Percentiles rank a stretch among this genome's conserved stretches.
phyloP scores from a whole-genome alignment of 2,797 vertebrate species.

The Lepilemur ruficaudatus region DNA sequence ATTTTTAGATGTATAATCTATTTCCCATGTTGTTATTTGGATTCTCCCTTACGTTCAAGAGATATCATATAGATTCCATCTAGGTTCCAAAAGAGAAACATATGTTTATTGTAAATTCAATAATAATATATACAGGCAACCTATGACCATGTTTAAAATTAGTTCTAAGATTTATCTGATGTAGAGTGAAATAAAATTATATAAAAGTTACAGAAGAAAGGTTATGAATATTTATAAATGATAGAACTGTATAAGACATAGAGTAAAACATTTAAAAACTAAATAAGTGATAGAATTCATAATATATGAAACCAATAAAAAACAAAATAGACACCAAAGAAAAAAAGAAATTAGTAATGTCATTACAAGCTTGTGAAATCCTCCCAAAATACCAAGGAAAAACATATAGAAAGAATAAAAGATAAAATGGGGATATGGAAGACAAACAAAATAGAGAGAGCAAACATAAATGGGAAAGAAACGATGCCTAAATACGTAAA shows the following conservation, averaged over 20 bases:
- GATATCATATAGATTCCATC: not conserved
- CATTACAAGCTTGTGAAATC: not conserved
- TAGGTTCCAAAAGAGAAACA: not conserved
- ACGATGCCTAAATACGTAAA: not conserved
- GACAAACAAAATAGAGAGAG: not conserved
- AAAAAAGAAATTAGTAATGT: not conserved
- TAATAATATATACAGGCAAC: not conserved
- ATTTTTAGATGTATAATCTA: conserved; percentile 21
- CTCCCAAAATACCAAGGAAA: not conserved
- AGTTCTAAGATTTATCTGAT: conserved; percentile 22
- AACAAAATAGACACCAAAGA: not conserved
- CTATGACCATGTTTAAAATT: conserved; percentile 39
- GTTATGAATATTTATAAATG: not conserved
- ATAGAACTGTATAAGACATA: not conserved
- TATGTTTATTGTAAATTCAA: not conserved
- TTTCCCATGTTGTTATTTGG: not conserved
- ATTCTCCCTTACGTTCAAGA: not conserved
- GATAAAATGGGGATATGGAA: not conserved
- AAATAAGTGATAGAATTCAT: not conserved
- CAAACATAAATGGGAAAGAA: not conserved
- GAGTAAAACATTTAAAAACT: not conserved
- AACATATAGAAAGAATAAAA: not conserved
- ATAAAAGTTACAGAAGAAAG: conserved; percentile 36
- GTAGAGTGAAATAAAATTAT: conserved; percentile 22
- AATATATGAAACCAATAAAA: conserved; percentile 4